Evolutionary conservation across 1,140 invertebrate species (phyloP), one percentile per base, ranked within the genome.

Genomic region (Zaprionus inermis): DNA sequence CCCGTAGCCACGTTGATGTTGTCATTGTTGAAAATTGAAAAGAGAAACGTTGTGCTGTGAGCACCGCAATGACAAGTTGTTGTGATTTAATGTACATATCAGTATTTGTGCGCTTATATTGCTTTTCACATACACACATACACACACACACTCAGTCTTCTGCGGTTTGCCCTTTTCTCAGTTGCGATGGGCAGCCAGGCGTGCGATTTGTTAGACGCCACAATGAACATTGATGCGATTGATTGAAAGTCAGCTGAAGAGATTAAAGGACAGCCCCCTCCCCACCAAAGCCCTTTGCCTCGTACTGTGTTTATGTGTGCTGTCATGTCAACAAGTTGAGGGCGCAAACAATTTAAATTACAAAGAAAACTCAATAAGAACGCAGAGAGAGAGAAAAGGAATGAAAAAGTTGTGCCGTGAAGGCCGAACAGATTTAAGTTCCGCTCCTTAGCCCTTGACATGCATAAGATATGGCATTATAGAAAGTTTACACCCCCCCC

Each of bases 291-390:
- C n/a, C 1, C 7, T 9, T 3, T 1, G 1, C 10, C 20, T 11
- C 12, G 2, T 24, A 11, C 28, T n/a, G 3, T 24, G n/a, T 18
- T 7, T 14, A 4, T 46, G n/a, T 36, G 32, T 49, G 30, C 32
- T 55, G 54, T 52, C 66, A 60, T 79, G 82, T 88, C 83, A 88
- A 88, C 82, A 85, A 85, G 82, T 88, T 73, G 68, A 54, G 68
- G 66, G n/a, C 10, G 58, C 83, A 86, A 88, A 86, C 83, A 88
- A 86, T 83, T 86, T 86, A 86, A 86, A 86, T 86, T 86, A 89
- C 84, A 86, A 88, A 83, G 80, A 79, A 88, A 86, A 86, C 84
- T 86, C 80, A 89, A 86, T 83, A 86, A 88, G 88, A 88, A 32
- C 30, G 30, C 5, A 4, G 82, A 79, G 79, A 11, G 44, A 4